Evolutionary conservation across 2,888 invertebrate species (phyloP).

Genomic region (Agrotis exclamationis): DNA sequence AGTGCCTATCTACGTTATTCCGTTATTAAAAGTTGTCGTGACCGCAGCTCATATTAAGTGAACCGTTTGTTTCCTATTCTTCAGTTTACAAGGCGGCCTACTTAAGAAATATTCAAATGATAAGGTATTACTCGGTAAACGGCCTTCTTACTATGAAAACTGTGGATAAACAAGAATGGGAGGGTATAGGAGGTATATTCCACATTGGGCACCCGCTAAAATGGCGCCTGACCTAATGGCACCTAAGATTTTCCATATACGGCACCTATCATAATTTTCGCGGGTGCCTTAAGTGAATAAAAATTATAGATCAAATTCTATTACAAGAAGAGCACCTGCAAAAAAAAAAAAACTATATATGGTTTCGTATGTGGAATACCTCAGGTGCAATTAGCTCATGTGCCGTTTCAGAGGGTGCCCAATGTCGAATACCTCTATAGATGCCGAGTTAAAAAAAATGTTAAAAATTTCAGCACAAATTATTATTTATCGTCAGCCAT

Average conservation of each 20-base stretch:
- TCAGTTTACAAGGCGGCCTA: constrained; percentile 60
- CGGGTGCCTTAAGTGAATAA: too few species aligned
- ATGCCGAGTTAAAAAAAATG: constrained; percentile 26
- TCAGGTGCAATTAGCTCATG: too few species aligned
- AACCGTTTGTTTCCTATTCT: constrained; percentile 67
- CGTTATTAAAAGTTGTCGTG: constrained; percentile 71
- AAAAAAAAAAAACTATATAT: too few species aligned
- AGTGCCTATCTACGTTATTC: constrained; percentile 56
- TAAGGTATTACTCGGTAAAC: constrained; percentile 58
- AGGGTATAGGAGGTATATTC: constrained; percentile 9
- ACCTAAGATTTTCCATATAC: too few species aligned
- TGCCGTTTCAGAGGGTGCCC: too few species aligned
- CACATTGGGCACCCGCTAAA: too few species aligned
- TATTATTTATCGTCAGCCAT: constrained; percentile 33
- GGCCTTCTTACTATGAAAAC: constrained; percentile 39
- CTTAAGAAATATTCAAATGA: constrained; percentile 64
- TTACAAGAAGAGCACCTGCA: too few species aligned
- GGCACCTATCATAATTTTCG: too few species aligned
- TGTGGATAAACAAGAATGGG: constrained; percentile 43
- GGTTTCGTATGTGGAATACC: too few species aligned
- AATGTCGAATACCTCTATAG: too few species aligned
- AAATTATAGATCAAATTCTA: too few species aligned
- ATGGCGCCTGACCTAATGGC: too few species aligned
- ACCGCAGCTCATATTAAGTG: constrained; percentile 67
- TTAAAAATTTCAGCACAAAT: constrained; percentile 33